Evolutionary conservation across 2,797 vertebrate species (phyloP).

Genomic region (Hylomyscus alleni): DNA sequence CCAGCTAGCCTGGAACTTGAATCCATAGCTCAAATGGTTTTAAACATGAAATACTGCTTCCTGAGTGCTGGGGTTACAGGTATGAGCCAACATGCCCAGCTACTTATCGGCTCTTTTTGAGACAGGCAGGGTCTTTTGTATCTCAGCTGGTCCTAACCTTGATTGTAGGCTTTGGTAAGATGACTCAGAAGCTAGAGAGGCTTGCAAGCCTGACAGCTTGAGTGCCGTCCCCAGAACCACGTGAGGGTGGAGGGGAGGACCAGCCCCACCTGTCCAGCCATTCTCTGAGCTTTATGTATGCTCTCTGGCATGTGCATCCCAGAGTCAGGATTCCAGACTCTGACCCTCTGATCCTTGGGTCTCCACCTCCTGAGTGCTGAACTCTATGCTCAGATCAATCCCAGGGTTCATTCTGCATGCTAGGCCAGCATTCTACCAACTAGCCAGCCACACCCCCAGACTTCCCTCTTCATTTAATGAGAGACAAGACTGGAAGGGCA

Average conservation of each 20-base stretch:
- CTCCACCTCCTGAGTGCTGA: background rate
- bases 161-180: background rate
- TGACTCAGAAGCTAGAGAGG: background rate
- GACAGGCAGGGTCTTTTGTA: background rate
- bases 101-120: background rate
- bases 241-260: background rate
- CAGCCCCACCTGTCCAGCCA: too few relatives aligned
- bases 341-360: background rate
- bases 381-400: background rate
- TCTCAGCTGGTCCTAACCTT: background rate
- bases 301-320: background rate
- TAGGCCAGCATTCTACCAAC: background rate
- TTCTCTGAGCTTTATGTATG: background rate
- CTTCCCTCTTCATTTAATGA: background rate
- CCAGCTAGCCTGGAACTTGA: background rate
- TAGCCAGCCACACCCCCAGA: background rate
- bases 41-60: background rate
- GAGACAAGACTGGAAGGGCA: background rate
- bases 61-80: background rate
- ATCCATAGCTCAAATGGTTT: background rate
- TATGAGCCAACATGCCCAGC: background rate
- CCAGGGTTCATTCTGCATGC: background rate
- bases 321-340: background rate
- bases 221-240: background rate
- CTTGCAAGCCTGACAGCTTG: background rate